Evolutionary conservation across 2,113 vertebrate genomes (phyloP), one percentile per base, ranked within the genome.

Genomic region (Seriola rivoliana): DNA sequence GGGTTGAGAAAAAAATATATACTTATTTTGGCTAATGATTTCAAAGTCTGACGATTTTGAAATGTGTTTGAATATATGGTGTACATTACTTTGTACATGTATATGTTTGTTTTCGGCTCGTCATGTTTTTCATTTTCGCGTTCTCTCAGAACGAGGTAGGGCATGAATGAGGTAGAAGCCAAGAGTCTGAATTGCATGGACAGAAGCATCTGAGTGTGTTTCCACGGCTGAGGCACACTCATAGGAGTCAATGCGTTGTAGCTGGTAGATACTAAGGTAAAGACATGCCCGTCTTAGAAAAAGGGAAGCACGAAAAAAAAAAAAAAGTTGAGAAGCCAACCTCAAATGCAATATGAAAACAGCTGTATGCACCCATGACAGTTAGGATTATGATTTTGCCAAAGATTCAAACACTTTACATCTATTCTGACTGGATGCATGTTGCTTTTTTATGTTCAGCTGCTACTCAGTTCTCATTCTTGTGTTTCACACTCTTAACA

Each of bases 21-120:
- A 94, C 89, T 95, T 95, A 95, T 96, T 95, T 96, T 96, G 94
- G 93, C 93, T 95, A 95, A 94, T 88, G 89, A 95, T 93, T 93
- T 93, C 88, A 93, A 94, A 94, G 89, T 94, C 84, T 71, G 86
- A 90, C 68, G 93, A 92, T 93, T 94, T 95, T 95, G 92, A 95
- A 93, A 93, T 86, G 91, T 93, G 92, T 94, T 93, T 94, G 92
- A 92, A 94, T 93, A 93, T 94, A 93, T 89, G 93, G 90, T 94
- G 95, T 95, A 95, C 93, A 94, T 92, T 92, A 92, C 87, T 93
- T 94, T 93, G 91, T 95, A 94, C 92, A 92, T 94, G 90, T 94
- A 72, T 94, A 82, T 91, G 89, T 90, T 87, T 90, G 80, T 94
- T 93, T 90, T 86, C 19, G 83, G 91, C 89, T 92, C 59, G 70